A percentile compares a stretch with the other conserved stretches of the same genome.
Conservation (phyloP, 2,113 vertebrate genomes). For the Siniperca knerii region DNA sequence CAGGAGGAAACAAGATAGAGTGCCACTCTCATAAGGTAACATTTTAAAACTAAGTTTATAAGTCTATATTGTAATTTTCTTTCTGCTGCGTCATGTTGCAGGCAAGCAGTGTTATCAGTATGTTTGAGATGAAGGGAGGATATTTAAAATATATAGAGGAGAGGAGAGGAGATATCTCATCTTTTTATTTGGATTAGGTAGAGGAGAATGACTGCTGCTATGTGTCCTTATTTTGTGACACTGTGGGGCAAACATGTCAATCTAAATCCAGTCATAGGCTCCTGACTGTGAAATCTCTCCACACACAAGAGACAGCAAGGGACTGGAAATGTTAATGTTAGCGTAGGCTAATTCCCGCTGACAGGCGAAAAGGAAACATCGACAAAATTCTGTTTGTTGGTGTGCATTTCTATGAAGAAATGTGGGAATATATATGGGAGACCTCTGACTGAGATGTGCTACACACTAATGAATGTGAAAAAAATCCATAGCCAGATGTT, state of each 20-base stretch:
- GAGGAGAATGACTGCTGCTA: slow-evolving; percentile 15
- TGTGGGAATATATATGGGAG: slow-evolving; percentile 1
- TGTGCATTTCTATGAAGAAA: slow-evolving; percentile 3
- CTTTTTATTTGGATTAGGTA: not conserved
- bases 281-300: slow-evolving; percentile 53
- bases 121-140: not conserved
- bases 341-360: slow-evolving; percentile 39
- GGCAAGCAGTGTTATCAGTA: not conserved
- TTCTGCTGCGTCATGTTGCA: not conserved
- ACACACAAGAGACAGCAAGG: slow-evolving; percentile 32
- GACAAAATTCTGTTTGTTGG: slow-evolving; percentile 17
- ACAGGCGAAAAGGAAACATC: slow-evolving; percentile 23
- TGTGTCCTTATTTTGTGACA: slow-evolving; percentile 43
- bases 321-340: slow-evolving; percentile 63
- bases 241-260: slow-evolving; percentile 58
- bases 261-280: slow-evolving; percentile 46
- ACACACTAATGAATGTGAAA: slow-evolving; percentile 5
- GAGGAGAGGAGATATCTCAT: not conserved
- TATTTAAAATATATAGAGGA: too few relatives aligned
- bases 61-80: not conserved
- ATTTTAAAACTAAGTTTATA: not conserved
- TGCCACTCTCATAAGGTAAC: not conserved
- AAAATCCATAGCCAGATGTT: slow-evolving; percentile 50
- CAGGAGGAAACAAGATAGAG: not conserved
- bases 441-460: not conserved